Conservation (phyloP, 2,113 vertebrate species). For the Neofelis nebulosa region DNA sequence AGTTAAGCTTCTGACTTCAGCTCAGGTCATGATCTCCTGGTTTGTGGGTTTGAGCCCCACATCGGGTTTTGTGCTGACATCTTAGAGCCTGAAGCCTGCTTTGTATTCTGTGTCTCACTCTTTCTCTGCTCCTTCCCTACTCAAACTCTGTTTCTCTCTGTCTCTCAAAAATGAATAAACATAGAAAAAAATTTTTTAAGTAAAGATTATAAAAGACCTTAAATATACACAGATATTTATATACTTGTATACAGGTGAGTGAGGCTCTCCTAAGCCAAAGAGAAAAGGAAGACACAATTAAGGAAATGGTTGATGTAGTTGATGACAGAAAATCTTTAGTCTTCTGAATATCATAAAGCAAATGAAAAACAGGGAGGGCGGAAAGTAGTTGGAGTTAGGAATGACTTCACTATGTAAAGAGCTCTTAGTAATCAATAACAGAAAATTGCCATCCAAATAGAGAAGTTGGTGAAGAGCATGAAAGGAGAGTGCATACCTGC, state of each 20-base stretch:
- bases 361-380: background rate
- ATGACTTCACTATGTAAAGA: slow-evolving; percentile 13
- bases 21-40: too few relatives aligned
- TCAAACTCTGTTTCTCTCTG: too few relatives aligned
- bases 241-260: background rate
- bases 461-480: background rate
- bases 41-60: too few relatives aligned
- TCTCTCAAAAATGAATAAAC: too few relatives aligned
- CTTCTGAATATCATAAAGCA: background rate
- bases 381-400: background rate
- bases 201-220: background rate
- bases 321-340: background rate
- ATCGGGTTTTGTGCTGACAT: too few relatives aligned
- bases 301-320: background rate
- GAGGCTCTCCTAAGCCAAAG: background rate
- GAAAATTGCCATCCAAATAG: background rate
- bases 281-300: background rate
- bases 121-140: too few relatives aligned
- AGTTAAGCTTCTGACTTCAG: too few relatives aligned
- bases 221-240: slow-evolving; percentile 17
- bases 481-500: background rate
- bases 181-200: background rate
- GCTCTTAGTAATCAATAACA: background rate
- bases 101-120: too few relatives aligned
- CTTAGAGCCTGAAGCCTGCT: too few relatives aligned